Evolutionary conservation across 2,797 vertebrate species (phyloP).

Genomic region (Bovichtus variegatus): DNA sequence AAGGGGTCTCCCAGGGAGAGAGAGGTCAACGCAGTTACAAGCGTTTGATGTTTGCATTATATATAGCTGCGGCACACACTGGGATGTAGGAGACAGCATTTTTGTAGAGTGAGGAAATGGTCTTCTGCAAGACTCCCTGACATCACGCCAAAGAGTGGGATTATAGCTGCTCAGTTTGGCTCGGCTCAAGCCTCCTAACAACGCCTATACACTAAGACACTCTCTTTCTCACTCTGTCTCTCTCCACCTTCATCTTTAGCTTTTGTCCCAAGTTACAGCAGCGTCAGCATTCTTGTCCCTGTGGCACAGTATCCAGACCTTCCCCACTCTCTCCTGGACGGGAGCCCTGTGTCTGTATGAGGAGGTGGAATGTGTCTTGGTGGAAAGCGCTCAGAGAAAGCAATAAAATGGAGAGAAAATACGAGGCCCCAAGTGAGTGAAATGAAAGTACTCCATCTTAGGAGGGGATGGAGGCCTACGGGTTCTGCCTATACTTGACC

Average conservation of each 20-base stretch:
- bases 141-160: conserved; percentile 72
- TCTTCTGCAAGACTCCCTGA: conserved; percentile 73
- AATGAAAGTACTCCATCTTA: conserved; percentile 84
- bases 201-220: conserved; percentile 52
- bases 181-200: conserved; percentile 57
- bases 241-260: conserved; percentile 60
- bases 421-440: conserved; percentile 77
- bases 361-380: conserved; percentile 81
- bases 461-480: conserved; percentile 66
- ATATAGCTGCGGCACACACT: conserved; percentile 59
- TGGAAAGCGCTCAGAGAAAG: conserved; percentile 76
- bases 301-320: conserved; percentile 73
- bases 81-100: conserved; percentile 74
- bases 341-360: conserved; percentile 69
- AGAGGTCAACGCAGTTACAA: conserved; percentile 66
- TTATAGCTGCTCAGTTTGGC: conserved; percentile 69
- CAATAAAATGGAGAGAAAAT: conserved; percentile 83
- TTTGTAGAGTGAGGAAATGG: conserved; percentile 79
- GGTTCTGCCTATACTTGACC: conserved; percentile 77
- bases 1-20: conserved; percentile 53
- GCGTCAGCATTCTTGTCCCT: conserved; percentile 79
- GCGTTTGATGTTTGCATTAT: conserved; percentile 78
- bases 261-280: conserved; percentile 73
- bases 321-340: conserved; percentile 68
- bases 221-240: conserved; percentile 43